phyloP scores from a whole-genome alignment of 1,140 invertebrate genomes.

The Halictus rubicundus region DNA sequence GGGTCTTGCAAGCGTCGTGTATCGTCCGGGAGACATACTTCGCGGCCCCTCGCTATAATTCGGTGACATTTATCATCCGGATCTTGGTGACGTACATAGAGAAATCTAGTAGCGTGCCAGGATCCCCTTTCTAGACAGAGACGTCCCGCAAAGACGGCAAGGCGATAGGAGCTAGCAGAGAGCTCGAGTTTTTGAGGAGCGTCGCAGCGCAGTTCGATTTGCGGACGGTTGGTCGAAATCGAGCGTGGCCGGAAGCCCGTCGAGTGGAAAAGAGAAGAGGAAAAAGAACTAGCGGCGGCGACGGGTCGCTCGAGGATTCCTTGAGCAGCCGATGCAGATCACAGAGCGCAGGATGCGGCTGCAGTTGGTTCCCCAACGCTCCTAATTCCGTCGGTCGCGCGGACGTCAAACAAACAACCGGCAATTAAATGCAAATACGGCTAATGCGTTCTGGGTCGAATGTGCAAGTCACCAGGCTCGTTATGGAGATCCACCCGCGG shows the following conservation, averaged over 20 bases:
- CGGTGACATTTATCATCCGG: no score
- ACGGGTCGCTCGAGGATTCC: not conserved
- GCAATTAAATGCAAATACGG: conserved; percentile 80
- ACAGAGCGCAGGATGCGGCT: conserved; percentile 48
- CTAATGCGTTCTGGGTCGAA: conserved; percentile 77
- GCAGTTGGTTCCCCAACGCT: conserved; percentile 47
- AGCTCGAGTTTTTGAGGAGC: no score
- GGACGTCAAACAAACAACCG: conserved; percentile 80
- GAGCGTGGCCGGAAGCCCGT: not conserved
- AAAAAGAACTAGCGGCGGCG: not conserved
- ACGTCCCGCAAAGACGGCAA: no score
- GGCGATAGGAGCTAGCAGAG: no score
- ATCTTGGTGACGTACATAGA: no score
- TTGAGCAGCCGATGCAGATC: conserved; percentile 35
- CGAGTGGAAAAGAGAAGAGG: not conserved
- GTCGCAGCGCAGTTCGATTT: not conserved
- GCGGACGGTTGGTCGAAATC: not conserved
- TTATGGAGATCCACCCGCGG: conserved; percentile 73
- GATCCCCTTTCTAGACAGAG: no score
- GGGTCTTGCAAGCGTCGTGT: no score
- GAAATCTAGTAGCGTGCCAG: no score
- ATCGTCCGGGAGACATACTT: no score
- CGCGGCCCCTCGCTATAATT: no score
- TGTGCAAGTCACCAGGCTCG: conserved; percentile 77
- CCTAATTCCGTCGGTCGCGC: conserved; percentile 72